Evolutionary conservation across 2,113 vertebrate genomes (phyloP).

Genomic region (Oncorhynchus gorbuscha): DNA sequence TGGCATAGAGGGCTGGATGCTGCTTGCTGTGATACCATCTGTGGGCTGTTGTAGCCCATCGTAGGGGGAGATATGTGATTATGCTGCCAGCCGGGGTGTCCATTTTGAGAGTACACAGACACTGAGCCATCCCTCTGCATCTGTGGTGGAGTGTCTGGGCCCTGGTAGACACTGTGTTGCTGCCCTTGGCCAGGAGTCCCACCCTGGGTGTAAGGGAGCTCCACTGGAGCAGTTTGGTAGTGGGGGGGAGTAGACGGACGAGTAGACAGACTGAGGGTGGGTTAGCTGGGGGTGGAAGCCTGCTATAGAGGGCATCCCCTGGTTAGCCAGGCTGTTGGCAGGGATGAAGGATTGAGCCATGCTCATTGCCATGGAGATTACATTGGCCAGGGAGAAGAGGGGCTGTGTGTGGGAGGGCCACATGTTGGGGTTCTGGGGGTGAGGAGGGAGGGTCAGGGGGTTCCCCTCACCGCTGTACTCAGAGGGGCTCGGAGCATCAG

Average conservation of each 20-base stretch:
- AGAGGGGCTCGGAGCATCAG: conserved; percentile 42
- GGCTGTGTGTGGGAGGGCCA: conserved; percentile 75
- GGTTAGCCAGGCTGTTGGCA: conserved; percentile 55
- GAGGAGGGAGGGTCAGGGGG: conserved; percentile 43
- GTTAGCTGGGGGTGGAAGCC: conserved; percentile 63
- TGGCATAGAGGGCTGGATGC: conserved; percentile 8
- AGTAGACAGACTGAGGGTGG: conserved; percentile 46
- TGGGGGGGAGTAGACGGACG: conserved; percentile 52
- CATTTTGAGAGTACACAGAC: conserved; percentile 27
- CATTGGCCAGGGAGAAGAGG: conserved; percentile 86
- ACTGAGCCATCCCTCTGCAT: conserved; percentile 28
- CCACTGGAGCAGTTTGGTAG: conserved; percentile 44
- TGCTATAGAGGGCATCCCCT: conserved; percentile 58
- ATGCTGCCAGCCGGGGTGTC: conserved; percentile 26
- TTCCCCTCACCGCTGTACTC: conserved; percentile 14
- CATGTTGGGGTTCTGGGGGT: conserved; percentile 51
- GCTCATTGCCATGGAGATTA: conserved; percentile 94
- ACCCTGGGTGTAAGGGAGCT: conserved; percentile 42
- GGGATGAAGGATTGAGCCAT: conserved; percentile 89
- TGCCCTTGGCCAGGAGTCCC: conserved; percentile 16
- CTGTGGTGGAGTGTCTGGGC: conserved; percentile 17
- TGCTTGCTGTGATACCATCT: conserved; percentile 35
- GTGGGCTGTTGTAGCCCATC: neutral
- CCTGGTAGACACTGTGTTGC: conserved; percentile 44
- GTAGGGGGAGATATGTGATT: conserved; percentile 17